A percentile compares a stretch with the other conserved stretches of the same genome.
These are phyloP conservation scores for Artemia sinica DNA, from an alignment of 2,888 invertebrate genomes.

Conservation along the genomic window DNA sequence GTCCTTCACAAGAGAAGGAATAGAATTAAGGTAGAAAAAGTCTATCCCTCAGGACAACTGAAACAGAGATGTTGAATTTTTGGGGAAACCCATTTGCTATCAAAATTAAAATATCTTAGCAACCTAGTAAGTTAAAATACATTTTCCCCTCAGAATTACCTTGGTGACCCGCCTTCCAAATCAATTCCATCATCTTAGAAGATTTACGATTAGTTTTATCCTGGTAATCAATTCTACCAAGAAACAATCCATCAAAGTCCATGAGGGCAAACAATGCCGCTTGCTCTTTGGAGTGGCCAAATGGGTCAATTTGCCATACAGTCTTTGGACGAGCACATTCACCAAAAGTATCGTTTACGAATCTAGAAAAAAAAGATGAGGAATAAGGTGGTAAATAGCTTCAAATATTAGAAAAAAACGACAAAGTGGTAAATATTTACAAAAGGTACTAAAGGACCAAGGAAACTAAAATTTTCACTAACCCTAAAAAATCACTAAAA, in stretches of 20 bases:
- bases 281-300: conserved; percentile 37
- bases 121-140: no score
- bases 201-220: conserved; percentile 42
- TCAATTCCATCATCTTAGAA: conserved; percentile 46
- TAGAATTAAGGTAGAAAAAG: no score
- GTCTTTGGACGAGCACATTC: conserved; percentile 32
- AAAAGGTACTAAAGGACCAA: no score
- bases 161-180: conserved; percentile 46
- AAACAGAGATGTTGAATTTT: no score
- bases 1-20: no score
- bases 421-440: no score
- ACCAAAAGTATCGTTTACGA: conserved; percentile 27
- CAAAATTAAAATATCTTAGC: no score
- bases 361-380: not conserved
- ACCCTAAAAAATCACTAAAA: no score
- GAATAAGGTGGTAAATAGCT: not conserved
- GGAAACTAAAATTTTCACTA: no score
- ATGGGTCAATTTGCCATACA: conserved; percentile 35
- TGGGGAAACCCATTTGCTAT: no score
- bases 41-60: no score
- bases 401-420: no score
- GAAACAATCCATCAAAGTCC: conserved; percentile 37
- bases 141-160: conserved; percentile 38
- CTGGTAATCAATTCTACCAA: conserved; percentile 39
- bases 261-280: conserved; percentile 36